Percentiles rank a stretch among this genome's conserved stretches.
These are phyloP conservation scores for Tiaroga cobitis DNA, from an alignment of 2,797 vertebrate species.

Conservation along the genomic window DNA sequence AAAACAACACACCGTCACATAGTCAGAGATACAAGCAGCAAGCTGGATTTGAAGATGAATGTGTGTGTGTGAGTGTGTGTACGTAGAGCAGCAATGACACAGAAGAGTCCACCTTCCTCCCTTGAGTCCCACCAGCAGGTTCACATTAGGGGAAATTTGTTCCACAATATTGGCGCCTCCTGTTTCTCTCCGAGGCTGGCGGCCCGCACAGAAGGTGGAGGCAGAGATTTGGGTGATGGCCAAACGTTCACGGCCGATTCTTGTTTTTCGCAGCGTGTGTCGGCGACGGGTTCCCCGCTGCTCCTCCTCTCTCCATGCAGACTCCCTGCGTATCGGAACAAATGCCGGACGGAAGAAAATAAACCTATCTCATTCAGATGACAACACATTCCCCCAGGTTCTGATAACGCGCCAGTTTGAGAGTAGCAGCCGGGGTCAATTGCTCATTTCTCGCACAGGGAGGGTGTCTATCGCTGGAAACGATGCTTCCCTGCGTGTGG, in stretches of 20 bases:
- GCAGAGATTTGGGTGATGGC: constrained; percentile 90
- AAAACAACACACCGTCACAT: constrained; percentile 27
- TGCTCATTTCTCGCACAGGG: constrained; percentile 81
- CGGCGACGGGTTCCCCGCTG: constrained; percentile 82
- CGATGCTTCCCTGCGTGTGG: constrained; percentile 70
- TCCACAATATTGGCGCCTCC: constrained; percentile 86
- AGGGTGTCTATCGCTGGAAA: constrained; percentile 76
- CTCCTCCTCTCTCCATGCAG: constrained; percentile 59
- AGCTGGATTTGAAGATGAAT: constrained; percentile 44
- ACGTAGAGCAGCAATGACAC: constrained; percentile 57
- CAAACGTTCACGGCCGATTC: constrained; percentile 82
- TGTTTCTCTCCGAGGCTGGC: constrained; percentile 78
- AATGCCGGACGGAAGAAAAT: constrained; percentile 92
- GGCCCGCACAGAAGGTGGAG: constrained; percentile 91
- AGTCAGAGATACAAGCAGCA: constrained; percentile 5
- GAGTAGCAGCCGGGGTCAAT: constrained; percentile 82
- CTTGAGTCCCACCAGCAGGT: constrained; percentile 79
- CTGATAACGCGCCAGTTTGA: constrained; percentile 85
- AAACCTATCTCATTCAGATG: constrained; percentile 98
- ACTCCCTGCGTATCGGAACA: constrained; percentile 92
- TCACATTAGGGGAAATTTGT: constrained; percentile 90
- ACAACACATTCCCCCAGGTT: constrained; percentile 92
- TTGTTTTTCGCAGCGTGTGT: constrained; percentile 82
- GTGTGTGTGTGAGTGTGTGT: constrained; percentile 10
- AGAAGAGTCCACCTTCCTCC: constrained; percentile 76